A percentile compares a stretch with the other conserved stretches of the same genome.
Conservation (phyloP, 2,113 vertebrate genomes). For the Ceuthmochares aereus region DNA sequence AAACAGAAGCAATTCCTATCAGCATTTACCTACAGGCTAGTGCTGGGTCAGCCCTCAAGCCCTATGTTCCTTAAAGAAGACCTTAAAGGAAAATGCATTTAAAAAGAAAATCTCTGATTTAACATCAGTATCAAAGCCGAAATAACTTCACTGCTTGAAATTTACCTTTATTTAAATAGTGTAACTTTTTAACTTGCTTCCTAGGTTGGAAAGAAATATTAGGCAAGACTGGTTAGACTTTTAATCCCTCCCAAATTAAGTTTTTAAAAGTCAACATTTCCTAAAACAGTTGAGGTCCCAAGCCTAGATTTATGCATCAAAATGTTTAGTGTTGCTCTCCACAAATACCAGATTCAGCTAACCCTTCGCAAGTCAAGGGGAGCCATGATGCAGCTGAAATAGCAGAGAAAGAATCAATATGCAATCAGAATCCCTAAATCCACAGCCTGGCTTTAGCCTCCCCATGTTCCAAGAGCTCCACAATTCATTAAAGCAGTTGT, state of each 20-base stretch:
- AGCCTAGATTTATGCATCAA: neutral
- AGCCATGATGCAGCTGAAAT: neutral
- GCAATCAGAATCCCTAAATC: neutral
- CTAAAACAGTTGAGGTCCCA: neutral
- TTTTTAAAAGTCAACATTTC: neutral
- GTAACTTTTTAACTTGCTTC: neutral
- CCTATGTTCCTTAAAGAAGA: neutral
- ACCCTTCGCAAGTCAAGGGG: neutral
- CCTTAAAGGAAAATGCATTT: neutral
- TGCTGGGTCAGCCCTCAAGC: neutral
- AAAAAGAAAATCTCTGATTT: neutral
- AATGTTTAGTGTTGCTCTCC: neutral
- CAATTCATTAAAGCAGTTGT: neutral
- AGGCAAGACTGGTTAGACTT: neutral
- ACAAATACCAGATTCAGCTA: neutral
- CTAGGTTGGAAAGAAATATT: neutral
- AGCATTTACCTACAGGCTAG: neutral
- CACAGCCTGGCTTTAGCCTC: neutral
- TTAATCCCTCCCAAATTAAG: neutral
- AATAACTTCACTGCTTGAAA: accelerated
- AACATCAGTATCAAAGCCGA: neutral
- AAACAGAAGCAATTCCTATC: neutral
- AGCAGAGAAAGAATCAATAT: neutral
- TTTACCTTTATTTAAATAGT: neutral
- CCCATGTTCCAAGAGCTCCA: neutral